Evolutionary conservation across 2,888 invertebrate species (phyloP), one percentile per base, ranked within the genome.

Genomic region (Margaritifera margaritifera): DNA sequence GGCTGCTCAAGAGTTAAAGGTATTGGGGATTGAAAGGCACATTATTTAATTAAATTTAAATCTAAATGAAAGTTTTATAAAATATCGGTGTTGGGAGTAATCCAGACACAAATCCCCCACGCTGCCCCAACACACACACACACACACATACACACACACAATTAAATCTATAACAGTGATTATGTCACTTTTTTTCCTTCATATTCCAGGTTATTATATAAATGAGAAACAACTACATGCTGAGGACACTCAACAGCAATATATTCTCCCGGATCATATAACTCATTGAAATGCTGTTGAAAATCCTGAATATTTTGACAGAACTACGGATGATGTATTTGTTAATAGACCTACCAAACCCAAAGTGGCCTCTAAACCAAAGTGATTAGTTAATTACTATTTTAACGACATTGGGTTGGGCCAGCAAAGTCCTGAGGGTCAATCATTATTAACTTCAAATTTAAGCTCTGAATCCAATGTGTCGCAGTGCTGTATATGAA

Each of bases 301-400:
- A 71, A 81, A 81, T 76, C 80, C 77, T 4, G 80, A 81, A 72
- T 81, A 81, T 67, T 81, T 81, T 61, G 80, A 79, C 18, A 72
- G 69, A 27, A 59, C 59, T 22, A 24, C 31, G 20, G 68, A 68
- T 64, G 68, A 62, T 71, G 71, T 71, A 51, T 64, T 72, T 58
- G 55, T 60, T 24, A 57, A 20, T 24, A 42, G 24, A 8, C 20
- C 58, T 60, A 50, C 24, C 20, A 76, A 76, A 66, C 76, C 76
- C 4, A 71, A 74, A 66, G 59, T 73, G 20, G 76, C 76, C 2
- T 73, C 76, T 24, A 76, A 76, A 62, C 76, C 76, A 6, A 69
- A 66, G 58, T 65, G 73, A 57, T 76, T 73, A 55, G 69, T 74
- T 52, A 76, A 80, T 58, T 78, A 81, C 62, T 81, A 79, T 66